Conservation (phyloP, 2,888 invertebrate genomes). For the Nymphalis c-album region DNA sequence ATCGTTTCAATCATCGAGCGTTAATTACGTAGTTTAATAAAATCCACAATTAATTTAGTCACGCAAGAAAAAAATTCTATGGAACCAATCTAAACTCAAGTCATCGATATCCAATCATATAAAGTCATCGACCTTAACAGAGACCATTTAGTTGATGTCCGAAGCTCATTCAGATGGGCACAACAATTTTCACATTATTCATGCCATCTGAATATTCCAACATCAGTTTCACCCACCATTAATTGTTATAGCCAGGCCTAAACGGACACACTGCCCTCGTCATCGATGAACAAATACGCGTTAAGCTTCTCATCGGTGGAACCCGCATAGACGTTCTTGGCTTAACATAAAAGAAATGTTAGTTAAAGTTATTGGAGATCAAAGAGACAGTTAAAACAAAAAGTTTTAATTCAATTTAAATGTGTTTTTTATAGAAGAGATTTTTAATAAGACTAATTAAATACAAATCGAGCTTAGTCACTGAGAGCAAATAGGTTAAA, state of each 20-base stretch:
- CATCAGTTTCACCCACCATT: constrained; percentile 69
- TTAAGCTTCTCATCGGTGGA: not conserved
- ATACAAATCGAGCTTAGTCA: not conserved
- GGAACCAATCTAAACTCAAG: constrained; percentile 40
- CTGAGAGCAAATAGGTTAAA: not conserved
- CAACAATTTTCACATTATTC: constrained; percentile 71
- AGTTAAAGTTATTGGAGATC: too few relatives aligned
- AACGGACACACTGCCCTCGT: constrained; percentile 45
- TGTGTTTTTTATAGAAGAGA: too few relatives aligned
- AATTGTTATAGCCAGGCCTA: constrained; percentile 68
- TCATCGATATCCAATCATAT: constrained; percentile 44
- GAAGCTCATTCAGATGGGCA: constrained; percentile 63
- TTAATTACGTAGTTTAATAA: constrained; percentile 36
- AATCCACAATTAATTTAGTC: constrained; percentile 38
- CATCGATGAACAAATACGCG: constrained; percentile 23
- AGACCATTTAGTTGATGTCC: constrained; percentile 57
- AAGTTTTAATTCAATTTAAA: too few relatives aligned
- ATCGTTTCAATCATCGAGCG: constrained; percentile 30
- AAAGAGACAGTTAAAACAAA: too few relatives aligned
- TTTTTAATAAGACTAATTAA: too few relatives aligned
- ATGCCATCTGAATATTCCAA: constrained; percentile 73
- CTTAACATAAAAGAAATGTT: too few relatives aligned
- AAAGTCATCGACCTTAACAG: constrained; percentile 60
- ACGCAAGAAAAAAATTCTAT: constrained; percentile 35
- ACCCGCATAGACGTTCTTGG: too few relatives aligned